These are phyloP conservation scores for Macrotis lagotis DNA, from an alignment of 2,113 vertebrate genomes.

Conservation along the genomic window DNA sequence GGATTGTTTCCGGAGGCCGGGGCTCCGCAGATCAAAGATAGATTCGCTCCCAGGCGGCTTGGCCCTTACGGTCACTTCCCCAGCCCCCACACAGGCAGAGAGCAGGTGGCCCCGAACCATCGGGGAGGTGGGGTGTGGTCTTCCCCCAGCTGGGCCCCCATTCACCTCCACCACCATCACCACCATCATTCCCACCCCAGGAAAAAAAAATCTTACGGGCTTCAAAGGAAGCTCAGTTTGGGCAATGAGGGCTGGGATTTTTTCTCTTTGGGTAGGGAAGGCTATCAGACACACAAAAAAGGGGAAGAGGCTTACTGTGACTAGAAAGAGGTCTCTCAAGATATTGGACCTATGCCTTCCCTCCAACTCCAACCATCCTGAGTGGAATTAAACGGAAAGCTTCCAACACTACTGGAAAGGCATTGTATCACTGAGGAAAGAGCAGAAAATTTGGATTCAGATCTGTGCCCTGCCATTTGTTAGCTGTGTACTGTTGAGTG, in stretches of 20 bases:
- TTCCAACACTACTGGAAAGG: neutral
- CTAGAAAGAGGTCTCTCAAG: neutral
- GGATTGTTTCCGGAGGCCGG: neutral
- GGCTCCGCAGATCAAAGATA: neutral
- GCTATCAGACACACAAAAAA: neutral
- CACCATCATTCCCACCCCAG: neutral
- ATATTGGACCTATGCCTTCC: neutral
- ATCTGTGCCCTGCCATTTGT: neutral
- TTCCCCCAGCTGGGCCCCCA: neutral
- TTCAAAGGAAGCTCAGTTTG: neutral
- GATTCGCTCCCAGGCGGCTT: neutral
- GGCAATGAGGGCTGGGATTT: neutral
- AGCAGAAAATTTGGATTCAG: neutral
- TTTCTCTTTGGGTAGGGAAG: neutral
- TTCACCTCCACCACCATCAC: neutral
- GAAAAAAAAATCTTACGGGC: neutral
- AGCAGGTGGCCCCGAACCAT: neutral
- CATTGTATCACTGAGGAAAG: neutral
- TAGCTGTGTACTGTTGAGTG: neutral
- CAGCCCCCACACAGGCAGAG: neutral
- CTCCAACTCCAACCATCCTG: neutral
- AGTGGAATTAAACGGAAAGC: neutral
- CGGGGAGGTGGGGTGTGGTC: neutral
- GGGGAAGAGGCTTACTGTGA: neutral
- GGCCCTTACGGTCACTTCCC: slow-evolving; percentile 7